These are phyloP conservation scores for Galaxias olidus DNA, from an alignment of 2,797 vertebrate species.

Conservation along the genomic window DNA sequence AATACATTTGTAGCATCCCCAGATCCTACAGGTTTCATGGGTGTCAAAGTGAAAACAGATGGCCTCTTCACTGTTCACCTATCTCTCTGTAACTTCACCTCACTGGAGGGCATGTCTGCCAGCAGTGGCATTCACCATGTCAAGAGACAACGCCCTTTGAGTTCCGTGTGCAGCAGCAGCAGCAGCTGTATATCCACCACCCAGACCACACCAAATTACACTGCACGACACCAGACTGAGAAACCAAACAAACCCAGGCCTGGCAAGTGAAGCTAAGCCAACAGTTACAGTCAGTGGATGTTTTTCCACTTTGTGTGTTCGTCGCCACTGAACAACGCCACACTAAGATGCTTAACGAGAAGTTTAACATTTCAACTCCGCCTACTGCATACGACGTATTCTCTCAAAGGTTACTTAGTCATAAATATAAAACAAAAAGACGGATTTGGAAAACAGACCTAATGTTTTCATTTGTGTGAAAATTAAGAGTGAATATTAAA, in stretches of 20 bases:
- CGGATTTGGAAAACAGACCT: too few species aligned
- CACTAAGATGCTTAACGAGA: conserved; percentile 51
- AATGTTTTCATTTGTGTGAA: too few species aligned
- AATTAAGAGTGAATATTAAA: too few species aligned
- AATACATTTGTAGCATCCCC: too few species aligned
- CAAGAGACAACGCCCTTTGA: conserved; percentile 47
- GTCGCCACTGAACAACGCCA: conserved; percentile 27
- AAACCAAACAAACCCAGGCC: conserved; percentile 11
- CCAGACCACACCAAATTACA: conserved; percentile 44
- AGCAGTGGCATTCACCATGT: conserved; percentile 30
- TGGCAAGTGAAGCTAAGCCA: conserved; percentile 24
- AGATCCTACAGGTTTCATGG: conserved; percentile 31
- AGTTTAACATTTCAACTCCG: conserved; percentile 42
- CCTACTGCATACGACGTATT: conserved; percentile 13
- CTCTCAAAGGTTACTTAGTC: too few species aligned
- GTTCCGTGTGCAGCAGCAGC: conserved; percentile 43
- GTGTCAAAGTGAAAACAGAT: conserved; percentile 45
- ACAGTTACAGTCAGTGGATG: conserved; percentile 21
- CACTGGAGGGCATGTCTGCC: conserved; percentile 10
- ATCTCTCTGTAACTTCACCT: conserved; percentile 1
- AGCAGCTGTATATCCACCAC: conserved; percentile 31
- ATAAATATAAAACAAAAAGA: too few species aligned
- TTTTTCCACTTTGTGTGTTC: conserved; percentile 18
- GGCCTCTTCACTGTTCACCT: conserved; percentile 21
- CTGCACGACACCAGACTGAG: conserved; percentile 59